Evolutionary conservation across 2,888 invertebrate species (phyloP).

Genomic region (Drosophila picticornis): DNA sequence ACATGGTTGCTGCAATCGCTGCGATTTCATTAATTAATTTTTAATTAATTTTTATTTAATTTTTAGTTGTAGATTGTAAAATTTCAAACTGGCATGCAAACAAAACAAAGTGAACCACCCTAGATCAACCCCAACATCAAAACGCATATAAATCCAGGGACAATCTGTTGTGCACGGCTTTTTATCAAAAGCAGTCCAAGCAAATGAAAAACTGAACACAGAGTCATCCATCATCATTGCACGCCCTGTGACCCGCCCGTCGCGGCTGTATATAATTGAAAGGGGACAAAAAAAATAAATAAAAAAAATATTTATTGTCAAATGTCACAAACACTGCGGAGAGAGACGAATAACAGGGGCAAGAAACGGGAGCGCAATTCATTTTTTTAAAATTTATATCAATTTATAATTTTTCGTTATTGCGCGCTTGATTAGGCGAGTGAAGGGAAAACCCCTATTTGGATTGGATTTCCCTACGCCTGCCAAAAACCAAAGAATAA

Average conservation of each 20-base stretch:
- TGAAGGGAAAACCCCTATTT: slow-evolving; percentile 52
- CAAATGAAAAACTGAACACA: slow-evolving; percentile 70
- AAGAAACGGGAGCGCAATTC: slow-evolving; percentile 60
- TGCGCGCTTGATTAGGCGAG: slow-evolving; percentile 71
- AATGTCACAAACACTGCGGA: slow-evolving; percentile 70
- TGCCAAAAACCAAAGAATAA: background rate
- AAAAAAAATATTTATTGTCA: slow-evolving; percentile 69
- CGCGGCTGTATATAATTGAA: slow-evolving; percentile 53
- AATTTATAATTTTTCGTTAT: slow-evolving; percentile 75
- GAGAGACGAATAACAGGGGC: slow-evolving; percentile 10
- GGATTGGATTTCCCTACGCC: slow-evolving; percentile 43
- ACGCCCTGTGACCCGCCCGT: slow-evolving; percentile 50
- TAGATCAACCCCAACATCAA: slow-evolving; percentile 44
- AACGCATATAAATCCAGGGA: slow-evolving; percentile 48
- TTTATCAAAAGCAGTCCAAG: slow-evolving; percentile 51
- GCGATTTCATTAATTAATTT: slow-evolving; percentile 75
- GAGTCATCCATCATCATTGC: slow-evolving; percentile 78
- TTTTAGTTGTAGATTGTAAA: slow-evolving; percentile 41
- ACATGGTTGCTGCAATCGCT: slow-evolving; percentile 28
- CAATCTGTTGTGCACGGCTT: slow-evolving; percentile 53
- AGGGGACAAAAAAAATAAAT: slow-evolving; percentile 42
- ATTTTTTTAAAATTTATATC: slow-evolving; percentile 77
- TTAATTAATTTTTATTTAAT: slow-evolving; percentile 76
- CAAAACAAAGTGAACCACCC: slow-evolving; percentile 48
- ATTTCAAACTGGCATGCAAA: slow-evolving; percentile 65